phyloP scores from a whole-genome alignment of 1,140 invertebrate species.

The Formica exsecta region DNA sequence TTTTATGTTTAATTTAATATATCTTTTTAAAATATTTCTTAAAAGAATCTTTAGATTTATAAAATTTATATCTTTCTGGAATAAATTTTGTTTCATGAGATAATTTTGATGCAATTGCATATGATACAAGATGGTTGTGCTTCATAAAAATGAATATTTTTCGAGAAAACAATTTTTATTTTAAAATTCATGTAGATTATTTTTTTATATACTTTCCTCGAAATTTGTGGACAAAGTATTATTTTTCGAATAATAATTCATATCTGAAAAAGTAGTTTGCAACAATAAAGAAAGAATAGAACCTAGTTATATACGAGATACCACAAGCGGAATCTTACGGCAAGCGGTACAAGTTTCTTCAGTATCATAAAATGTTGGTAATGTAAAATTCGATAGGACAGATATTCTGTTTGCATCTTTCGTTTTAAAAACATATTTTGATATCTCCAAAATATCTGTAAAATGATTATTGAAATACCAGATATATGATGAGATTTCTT shows the following conservation, averaged over 20 bases:
- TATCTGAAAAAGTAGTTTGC: neutral
- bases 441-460: neutral
- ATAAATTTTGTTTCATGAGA: neutral
- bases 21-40: neutral
- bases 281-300: neutral
- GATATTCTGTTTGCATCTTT: neutral
- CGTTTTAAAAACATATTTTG: neutral
- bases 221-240: neutral
- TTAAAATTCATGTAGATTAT: constrained; percentile 20
- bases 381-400: neutral
- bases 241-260: neutral
- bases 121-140: neutral
- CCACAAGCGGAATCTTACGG: constrained; percentile 25
- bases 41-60: neutral
- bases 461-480: neutral
- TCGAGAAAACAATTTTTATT: neutral
- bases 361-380: neutral
- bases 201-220: neutral
- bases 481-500: neutral
- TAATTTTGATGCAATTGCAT: neutral
- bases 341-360: neutral
- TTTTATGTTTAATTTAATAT: neutral
- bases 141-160: neutral
- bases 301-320: neutral
- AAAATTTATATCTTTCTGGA: neutral